Evolutionary conservation across 2,797 vertebrate species (phyloP).

Genomic region (Phalanger gymnotis): DNA sequence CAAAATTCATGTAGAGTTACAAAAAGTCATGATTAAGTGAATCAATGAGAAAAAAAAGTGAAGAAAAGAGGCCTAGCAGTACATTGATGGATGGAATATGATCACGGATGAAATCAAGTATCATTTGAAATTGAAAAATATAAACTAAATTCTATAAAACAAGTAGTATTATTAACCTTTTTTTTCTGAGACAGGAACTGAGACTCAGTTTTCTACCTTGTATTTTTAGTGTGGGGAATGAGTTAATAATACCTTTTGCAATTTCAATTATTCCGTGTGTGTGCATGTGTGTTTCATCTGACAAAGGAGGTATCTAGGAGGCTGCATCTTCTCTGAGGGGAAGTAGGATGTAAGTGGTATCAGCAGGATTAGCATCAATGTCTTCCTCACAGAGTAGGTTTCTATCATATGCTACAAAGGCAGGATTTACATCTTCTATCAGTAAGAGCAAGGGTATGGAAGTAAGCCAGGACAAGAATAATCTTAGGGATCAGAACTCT

Average conservation of each 20-base stretch:
- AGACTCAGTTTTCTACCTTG: neutral
- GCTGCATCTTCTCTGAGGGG: conserved; percentile 9
- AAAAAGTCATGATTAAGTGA: neutral
- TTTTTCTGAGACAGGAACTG: neutral
- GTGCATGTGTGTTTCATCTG: neutral
- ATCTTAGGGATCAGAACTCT: neutral
- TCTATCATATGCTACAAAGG: neutral
- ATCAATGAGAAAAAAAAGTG: neutral
- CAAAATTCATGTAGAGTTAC: neutral
- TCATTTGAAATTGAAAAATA: conserved; percentile 1
- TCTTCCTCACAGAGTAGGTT: neutral
- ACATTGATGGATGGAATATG: neutral
- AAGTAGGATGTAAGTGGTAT: neutral
- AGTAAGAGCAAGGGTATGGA: neutral
- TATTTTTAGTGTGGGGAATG: neutral
- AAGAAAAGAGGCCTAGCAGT: neutral
- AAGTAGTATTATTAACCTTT: neutral
- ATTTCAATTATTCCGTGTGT: neutral
- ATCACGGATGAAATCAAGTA: neutral
- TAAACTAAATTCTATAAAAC: neutral
- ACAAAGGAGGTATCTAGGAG: neutral
- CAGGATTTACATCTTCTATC: neutral
- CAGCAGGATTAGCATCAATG: neutral
- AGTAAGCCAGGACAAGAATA: neutral
- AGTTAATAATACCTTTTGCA: neutral